Evolutionary conservation across 2,113 vertebrate species (phyloP).

Genomic region (zebrafish (Danio rerio)): GRCz12tu NC_133180.1:35570001-35570500

Average conservation of each 20-base stretch:
- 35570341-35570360: constrained; percentile 17
- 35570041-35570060: too few relatives aligned
- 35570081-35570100: too few relatives aligned
- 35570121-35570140: constrained; percentile 9
- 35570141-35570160: constrained; percentile 46
- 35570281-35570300: constrained; percentile 35
- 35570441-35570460: background rate
- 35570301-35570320: constrained; percentile 27
- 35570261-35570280: constrained; percentile 55
- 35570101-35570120: constrained; percentile 41
- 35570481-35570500: background rate
- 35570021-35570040: too few relatives aligned
- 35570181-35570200: constrained; percentile 56
- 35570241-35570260: constrained; percentile 67
- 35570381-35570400: constrained; percentile 33
- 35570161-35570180: constrained; percentile 67
- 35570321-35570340: constrained; percentile 32
- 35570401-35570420: background rate
- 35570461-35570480: constrained; percentile 14
- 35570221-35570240: constrained; percentile 63
- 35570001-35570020: too few relatives aligned
- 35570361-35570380: constrained; percentile 12
- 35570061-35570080: too few relatives aligned
- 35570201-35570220: constrained; percentile 56
- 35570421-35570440: background rate